Evolutionary conservation across 1,140 invertebrate species (phyloP).

Genomic region (Drosophila aff.): DNA sequence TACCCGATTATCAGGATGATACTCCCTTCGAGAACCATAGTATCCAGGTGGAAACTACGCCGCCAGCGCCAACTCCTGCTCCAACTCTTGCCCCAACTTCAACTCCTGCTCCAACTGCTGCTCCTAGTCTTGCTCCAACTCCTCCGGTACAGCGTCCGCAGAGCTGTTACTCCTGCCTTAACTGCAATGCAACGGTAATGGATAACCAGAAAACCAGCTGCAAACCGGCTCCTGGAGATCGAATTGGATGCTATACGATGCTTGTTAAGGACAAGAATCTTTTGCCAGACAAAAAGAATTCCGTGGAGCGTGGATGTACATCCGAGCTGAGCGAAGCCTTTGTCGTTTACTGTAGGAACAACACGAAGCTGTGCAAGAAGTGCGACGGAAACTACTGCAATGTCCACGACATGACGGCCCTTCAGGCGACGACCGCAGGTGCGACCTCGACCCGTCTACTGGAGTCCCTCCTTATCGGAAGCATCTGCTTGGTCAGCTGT

Average conservation of each 20-base stretch:
- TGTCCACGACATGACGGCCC: constrained; percentile 11
- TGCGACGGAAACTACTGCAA: constrained; percentile 60
- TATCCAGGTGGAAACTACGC: not conserved
- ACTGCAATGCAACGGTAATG: not conserved
- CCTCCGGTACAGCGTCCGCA: not conserved
- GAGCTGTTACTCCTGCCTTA: constrained; percentile 27
- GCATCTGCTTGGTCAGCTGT: constrained; percentile 14
- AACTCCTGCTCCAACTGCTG: not conserved
- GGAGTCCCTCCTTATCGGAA: constrained; percentile 9
- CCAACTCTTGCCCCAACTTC: not conserved
- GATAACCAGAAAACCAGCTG: not conserved
- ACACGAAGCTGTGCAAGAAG: constrained; percentile 45
- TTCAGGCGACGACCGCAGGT: not conserved
- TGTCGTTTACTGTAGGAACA: constrained; percentile 36
- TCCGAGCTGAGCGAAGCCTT: constrained; percentile 43
- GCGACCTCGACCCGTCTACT: not conserved
- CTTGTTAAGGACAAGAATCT: constrained; percentile 4
- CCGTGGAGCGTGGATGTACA: constrained; percentile 64
- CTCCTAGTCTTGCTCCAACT: not conserved
- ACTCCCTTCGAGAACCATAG: not conserved
- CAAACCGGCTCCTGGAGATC: not conserved
- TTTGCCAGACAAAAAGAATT: constrained; percentile 37
- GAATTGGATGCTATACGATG: constrained; percentile 18
- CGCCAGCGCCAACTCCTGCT: not conserved
- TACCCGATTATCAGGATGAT: constrained; percentile 2